Evolutionary conservation across 1,140 invertebrate species (phyloP).

Genomic region (Lucilia sericata): DNA sequence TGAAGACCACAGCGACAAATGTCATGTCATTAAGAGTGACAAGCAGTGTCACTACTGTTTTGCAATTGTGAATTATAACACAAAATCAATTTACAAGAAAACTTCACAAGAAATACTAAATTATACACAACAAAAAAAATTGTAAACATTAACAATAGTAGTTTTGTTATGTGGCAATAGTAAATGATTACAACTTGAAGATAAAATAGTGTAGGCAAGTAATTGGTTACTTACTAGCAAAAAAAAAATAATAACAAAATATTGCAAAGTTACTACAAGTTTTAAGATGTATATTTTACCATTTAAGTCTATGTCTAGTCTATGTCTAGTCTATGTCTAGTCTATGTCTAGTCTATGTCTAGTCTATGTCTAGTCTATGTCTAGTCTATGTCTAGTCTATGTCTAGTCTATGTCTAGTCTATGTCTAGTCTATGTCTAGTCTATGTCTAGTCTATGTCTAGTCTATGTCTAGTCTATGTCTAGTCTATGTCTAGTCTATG

Average conservation of each 20-base stretch:
- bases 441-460: too few species aligned
- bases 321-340: too few species aligned
- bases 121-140: neutral
- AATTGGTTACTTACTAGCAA: neutral
- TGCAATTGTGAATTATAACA: constrained; percentile 11
- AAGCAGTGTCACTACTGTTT: constrained; percentile 19
- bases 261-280: too few species aligned
- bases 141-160: neutral
- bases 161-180: neutral
- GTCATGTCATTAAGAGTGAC: constrained; percentile 3
- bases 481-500: too few species aligned
- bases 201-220: neutral
- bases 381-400: too few species aligned
- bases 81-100: neutral
- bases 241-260: neutral
- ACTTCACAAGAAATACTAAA: neutral
- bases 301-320: too few species aligned
- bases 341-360: too few species aligned
- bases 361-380: too few species aligned
- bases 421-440: too few species aligned
- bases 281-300: too few species aligned
- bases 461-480: too few species aligned
- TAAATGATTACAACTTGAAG: neutral
- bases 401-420: too few species aligned
- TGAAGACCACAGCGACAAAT: constrained; percentile 13